These are phyloP conservation scores for Nymphalis io DNA, from an alignment of 1,140 invertebrate species.

Conservation along the genomic window DNA sequence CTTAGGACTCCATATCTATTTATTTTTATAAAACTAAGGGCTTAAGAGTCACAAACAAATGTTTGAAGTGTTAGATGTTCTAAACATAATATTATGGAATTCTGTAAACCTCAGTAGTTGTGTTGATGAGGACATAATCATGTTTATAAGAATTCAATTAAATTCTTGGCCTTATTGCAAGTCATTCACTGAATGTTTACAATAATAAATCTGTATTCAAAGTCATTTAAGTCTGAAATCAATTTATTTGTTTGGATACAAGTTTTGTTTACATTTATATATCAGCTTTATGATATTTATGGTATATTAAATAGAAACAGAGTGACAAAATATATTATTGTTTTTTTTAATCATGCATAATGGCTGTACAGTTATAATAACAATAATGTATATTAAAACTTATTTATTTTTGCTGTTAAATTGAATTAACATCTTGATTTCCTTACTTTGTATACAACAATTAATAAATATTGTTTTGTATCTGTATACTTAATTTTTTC, in stretches of 20 bases:
- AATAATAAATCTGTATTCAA: slow-evolving; percentile 11
- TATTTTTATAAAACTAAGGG: too few relatives aligned
- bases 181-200: not conserved
- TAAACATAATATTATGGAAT: not conserved
- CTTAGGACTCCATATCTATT: too few relatives aligned
- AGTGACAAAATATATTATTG: not conserved
- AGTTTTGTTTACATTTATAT: not conserved
- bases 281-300: not conserved
- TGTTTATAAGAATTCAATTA: not conserved
- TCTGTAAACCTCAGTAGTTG: not conserved
- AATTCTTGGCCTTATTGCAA: not conserved
- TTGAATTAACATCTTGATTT: too few relatives aligned
- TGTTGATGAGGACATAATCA: not conserved
- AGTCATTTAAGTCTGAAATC: slow-evolving; percentile 9
- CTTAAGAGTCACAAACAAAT: not conserved
- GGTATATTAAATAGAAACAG: slow-evolving; percentile 1
- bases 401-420: too few relatives aligned
- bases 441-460: too few relatives aligned
- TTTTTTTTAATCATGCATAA: not conserved
- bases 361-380: not conserved
- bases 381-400: too few relatives aligned
- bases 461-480: too few relatives aligned
- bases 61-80: not conserved
- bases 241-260: slow-evolving; percentile 9
- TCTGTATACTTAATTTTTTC: not conserved